Evolutionary conservation across 2,888 invertebrate species (phyloP), one percentile per base, ranked within the genome.

Genomic region (Cyclophora punctaria): DNA sequence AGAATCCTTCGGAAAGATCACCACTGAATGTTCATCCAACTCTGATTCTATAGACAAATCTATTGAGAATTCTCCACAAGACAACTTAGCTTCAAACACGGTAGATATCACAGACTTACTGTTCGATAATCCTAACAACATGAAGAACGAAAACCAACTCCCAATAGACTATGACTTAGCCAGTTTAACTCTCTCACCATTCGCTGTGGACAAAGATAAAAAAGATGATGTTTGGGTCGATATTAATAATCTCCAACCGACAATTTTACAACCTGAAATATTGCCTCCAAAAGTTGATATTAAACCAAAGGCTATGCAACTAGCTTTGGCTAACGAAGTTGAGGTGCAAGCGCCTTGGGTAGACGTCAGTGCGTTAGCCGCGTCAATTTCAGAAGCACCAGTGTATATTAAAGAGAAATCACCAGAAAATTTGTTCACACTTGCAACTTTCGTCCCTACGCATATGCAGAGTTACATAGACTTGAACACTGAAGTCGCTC

Each of bases 261-360:
- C 66, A 3, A 59, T 71, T 0, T 47, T 69, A 5, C 52, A 61
- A 54, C 42, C 60, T 43, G 56, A 59, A 47, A 53, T 56, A 3
- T 52, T 55, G 1, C 52, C 52, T n/a, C 53, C 57, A 0, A 82
- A 78, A 63, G 64, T 78, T 44, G 81, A 83, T 63, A 64, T 80
- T 2, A 80, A 78, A 66, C 72, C 83, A 1, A 83, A 82, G 77
- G 94, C 94, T 0, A 88, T 94, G 62, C 92, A 94, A 66, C 77
- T 94, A 62, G 93, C 94, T 3, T 82, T 93, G 62, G 94, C 94
- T 0, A 93, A 93, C 41, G 94, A 94, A 68, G 91, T 94, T 57
- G 94, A 94, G 75, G 86, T 93, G 43, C 93, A 94, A 55, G 91
- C 93, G 0, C 92, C 93, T 0, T 95, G 95, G 95, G 90, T 93